Percentiles rank a stretch among this genome's conserved stretches.
Conservation (phyloP, 2,797 vertebrate genomes). For the Halcyon smyrnensis region DNA sequence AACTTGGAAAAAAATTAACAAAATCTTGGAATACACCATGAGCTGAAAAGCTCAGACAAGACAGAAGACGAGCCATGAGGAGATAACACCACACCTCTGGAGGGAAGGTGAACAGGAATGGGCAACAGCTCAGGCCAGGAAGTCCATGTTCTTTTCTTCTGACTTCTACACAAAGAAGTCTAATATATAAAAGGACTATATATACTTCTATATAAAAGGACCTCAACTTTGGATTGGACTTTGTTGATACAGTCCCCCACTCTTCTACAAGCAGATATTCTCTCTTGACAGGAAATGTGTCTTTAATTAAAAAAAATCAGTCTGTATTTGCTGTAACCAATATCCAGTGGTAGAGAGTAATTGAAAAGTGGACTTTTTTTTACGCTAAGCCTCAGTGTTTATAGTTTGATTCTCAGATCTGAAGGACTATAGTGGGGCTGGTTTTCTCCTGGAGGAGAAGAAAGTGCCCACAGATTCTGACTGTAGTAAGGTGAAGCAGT, state of each 20-base stretch:
- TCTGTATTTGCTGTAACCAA: neutral
- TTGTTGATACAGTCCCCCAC: neutral
- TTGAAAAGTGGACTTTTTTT: neutral
- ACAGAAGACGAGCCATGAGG: neutral
- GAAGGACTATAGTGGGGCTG: neutral
- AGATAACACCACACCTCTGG: rapidly evolving
- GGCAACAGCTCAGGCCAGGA: neutral
- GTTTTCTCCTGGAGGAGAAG: neutral
- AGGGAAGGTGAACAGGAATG: neutral
- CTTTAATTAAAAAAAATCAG: neutral
- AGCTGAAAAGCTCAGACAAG: neutral
- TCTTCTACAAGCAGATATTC: neutral
- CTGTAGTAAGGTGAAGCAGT: neutral
- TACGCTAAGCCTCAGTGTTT: neutral
- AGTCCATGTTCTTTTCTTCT: neutral
- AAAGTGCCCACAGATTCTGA: neutral
- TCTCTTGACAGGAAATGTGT: neutral
- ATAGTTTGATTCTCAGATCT: neutral
- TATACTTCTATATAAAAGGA: neutral
- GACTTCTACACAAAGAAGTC: neutral
- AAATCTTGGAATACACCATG: neutral
- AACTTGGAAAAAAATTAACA: neutral
- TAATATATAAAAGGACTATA: too few species aligned
- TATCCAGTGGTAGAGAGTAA: neutral
- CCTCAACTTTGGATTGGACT: neutral